Evolutionary conservation across 2,797 vertebrate genomes (phyloP), one percentile per base, ranked within the genome.

Genomic region (Apodemus agrarius): DNA sequence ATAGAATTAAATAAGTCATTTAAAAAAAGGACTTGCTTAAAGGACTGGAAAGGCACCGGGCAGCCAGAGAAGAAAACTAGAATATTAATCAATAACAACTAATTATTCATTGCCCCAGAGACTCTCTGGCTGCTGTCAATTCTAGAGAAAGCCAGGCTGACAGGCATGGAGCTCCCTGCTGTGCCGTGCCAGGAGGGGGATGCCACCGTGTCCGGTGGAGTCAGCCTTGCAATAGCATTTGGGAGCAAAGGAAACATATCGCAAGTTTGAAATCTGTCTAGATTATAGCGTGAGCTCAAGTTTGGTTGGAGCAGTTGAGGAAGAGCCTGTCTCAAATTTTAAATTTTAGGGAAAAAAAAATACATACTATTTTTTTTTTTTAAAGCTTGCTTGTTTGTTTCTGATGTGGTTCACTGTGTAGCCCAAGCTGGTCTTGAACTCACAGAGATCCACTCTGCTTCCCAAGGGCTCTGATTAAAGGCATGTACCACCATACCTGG

Each of bases 81-180:
- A 91, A 63, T 92, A 75, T 85, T 95, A 69, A 91, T 90, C 88
- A 67, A 92, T 92, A 59, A 24, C 14, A 22, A 89, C 37, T 91
- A 40, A 57, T 96, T 80, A 76, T 75, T 81, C 78, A 74, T 67
- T 40, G 29, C 76, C n/a, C 40, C 34, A 81, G 40, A 61, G 40
- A 83, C 75, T 76, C 72, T 57, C 17, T 52, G 91, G 54, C 31
- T 83, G 69, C 37, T 86, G 57, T 91, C 80, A 76, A 11, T 83
- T 92, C 79, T 82, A 90, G 65, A 94, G 94, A 92, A 89, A 82
- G 31, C 54, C 54, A 65, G 80, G 67, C 31, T 65, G 43, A 78
- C 3, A 11, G 17, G 31, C 84, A 46, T 49, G 40, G 86, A 86
- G 69, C 65, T 21, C 13, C n/a, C 76, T 69, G 91, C 82, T 52